Conservation (phyloP, 1,140 invertebrate species). For the Lerema accius region DNA sequence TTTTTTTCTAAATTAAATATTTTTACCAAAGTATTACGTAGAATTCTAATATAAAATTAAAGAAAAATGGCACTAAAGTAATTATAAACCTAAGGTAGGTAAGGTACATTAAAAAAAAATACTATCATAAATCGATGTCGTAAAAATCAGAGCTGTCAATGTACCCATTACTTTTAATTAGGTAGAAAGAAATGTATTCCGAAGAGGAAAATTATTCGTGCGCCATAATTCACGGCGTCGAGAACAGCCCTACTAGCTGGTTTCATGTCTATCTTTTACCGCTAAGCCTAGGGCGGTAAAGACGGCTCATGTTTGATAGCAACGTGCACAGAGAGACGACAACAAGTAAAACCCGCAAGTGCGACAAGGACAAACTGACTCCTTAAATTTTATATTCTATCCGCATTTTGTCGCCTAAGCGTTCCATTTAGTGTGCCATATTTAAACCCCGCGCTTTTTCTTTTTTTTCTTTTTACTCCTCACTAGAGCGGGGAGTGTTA, state of each 20-base stretch:
- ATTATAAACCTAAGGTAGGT: no score
- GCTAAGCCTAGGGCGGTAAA: conserved; percentile 79
- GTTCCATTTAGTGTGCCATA: conserved; percentile 82
- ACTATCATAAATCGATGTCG: no score
- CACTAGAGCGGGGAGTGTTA: conserved; percentile 68
- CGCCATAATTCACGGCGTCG: conserved; percentile 52
- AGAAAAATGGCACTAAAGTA: no score
- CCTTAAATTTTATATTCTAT: conserved; percentile 82
- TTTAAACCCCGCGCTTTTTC: conserved; percentile 78
- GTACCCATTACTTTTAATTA: conserved; percentile 61
- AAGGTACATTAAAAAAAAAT: no score
- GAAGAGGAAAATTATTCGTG: conserved; percentile 58
- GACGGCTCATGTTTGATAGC: conserved; percentile 72
- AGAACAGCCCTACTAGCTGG: conserved; percentile 63
- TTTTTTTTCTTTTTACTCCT: conserved; percentile 72
- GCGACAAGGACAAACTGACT: conserved; percentile 56
- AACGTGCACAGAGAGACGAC: conserved; percentile 55
- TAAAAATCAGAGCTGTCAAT: conserved; percentile 37
- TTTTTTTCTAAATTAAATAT: conserved; percentile 4
- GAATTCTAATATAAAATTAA: no score
- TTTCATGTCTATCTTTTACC: conserved; percentile 79
- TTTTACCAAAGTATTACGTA: not conserved
- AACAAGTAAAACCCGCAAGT: conserved; percentile 36
- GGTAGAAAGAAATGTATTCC: conserved; percentile 54
- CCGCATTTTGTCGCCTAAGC: conserved; percentile 82